Percentiles rank a stretch among this genome's conserved stretches.
These are phyloP conservation scores for Andrena bucephala DNA, from an alignment of 2,888 invertebrate species.

Conservation along the genomic window DNA sequence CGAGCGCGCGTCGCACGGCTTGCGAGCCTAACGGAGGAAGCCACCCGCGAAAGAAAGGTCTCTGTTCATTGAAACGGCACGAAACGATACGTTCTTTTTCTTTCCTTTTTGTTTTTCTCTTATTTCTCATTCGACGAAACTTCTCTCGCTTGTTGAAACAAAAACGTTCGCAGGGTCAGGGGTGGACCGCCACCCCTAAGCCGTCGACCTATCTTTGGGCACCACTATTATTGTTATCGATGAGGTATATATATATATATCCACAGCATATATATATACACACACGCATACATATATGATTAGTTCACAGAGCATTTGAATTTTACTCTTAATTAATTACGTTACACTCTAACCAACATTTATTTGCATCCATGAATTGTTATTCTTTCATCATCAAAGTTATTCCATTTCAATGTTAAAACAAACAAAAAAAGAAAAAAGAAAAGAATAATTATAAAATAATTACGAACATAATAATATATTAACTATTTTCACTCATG, in stretches of 20 bases:
- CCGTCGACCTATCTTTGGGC: slow-evolving; percentile 64
- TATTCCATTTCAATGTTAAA: slow-evolving; percentile 85
- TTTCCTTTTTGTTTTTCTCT: slow-evolving; percentile 38
- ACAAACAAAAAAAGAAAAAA: slow-evolving; percentile 73
- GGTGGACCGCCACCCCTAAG: slow-evolving; percentile 37
- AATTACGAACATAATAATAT: slow-evolving; percentile 83
- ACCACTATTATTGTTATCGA: slow-evolving; percentile 67
- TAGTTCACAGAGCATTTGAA: slow-evolving; percentile 70
- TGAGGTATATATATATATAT: slow-evolving; percentile 58
- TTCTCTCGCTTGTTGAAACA: slow-evolving; percentile 46
- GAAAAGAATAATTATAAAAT: slow-evolving; percentile 20
- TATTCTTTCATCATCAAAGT: slow-evolving; percentile 83
- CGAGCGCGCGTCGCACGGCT: slow-evolving; percentile 54
- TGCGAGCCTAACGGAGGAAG: slow-evolving; percentile 32
- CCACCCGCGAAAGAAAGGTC: slow-evolving; percentile 10
- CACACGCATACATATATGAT: slow-evolving; percentile 29
- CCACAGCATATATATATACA: slow-evolving; percentile 15
- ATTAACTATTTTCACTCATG: slow-evolving; percentile 86
- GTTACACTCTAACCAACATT: slow-evolving; percentile 84
- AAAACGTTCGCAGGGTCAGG: slow-evolving; percentile 12
- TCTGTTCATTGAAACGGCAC: slow-evolving; percentile 57
- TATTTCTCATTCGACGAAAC: slow-evolving; percentile 20
- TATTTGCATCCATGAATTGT: slow-evolving; percentile 84
- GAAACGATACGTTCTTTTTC: slow-evolving; percentile 35
- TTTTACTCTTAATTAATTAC: slow-evolving; percentile 79